Evolutionary conservation across 1,140 invertebrate genomes (phyloP).

Genomic region (Aphaenogaster ashmeadi): DNA sequence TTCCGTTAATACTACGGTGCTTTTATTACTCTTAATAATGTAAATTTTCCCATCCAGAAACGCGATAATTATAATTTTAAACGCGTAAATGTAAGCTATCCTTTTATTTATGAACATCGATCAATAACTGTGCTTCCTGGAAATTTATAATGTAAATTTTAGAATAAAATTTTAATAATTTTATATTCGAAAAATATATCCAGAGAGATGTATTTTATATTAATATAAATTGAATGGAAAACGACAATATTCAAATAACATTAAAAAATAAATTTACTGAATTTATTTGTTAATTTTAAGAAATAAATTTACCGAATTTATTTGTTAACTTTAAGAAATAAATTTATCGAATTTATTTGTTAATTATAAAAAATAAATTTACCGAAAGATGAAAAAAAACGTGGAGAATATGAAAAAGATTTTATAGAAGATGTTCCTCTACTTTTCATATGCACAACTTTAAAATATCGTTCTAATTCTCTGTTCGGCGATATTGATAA

Average conservation of each 20-base stretch:
- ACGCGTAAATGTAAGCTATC: conserved; percentile 7
- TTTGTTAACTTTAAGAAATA: not conserved
- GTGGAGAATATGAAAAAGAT: too few relatives aligned
- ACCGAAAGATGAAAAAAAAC: not conserved
- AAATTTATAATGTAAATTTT: conserved; percentile 10
- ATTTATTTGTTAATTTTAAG: not conserved
- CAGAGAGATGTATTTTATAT: not conserved
- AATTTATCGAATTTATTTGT: too few relatives aligned
- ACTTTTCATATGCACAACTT: not conserved
- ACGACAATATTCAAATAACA: not conserved
- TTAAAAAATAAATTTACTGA: not conserved
- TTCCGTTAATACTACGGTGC: conserved; percentile 13
- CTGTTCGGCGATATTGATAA: conserved; percentile 29
- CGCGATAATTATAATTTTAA: conserved; percentile 24
- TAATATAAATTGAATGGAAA: not conserved
- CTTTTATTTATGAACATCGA: conserved; percentile 12
- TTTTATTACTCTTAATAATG: conserved; percentile 47
- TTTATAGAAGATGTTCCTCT: not conserved
- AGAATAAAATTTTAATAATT: not conserved
- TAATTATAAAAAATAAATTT: conserved; percentile 7
- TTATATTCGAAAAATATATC: conserved; percentile 1
- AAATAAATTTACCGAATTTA: too few relatives aligned
- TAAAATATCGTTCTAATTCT: conserved; percentile 33
- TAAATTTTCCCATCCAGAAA: conserved; percentile 22
- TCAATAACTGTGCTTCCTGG: conserved; percentile 4